Evolutionary conservation across 2,888 invertebrate genomes (phyloP), one percentile per base, ranked within the genome.

Genomic region (Drosophila leonis): DNA sequence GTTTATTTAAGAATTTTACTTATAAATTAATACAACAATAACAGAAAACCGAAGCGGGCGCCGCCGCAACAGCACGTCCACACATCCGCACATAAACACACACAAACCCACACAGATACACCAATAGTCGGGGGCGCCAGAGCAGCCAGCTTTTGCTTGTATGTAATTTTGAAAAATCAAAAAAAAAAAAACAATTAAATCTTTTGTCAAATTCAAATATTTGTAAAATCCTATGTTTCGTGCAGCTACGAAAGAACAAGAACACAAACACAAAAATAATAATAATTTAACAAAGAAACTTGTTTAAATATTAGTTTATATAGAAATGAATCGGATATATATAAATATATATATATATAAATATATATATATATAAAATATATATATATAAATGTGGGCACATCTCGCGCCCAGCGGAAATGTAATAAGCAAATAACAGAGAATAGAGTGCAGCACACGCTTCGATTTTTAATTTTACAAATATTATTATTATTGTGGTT

Each of bases 401-500:
- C 78, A 54, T 72, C 49, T 80, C 68, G 81, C 77, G 78, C 81
- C 78, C 72, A 63, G 72, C 64, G 62, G 65, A 77, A 60, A 68
- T 80, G 82, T 75, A 80, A 80, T 71, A 82, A 76, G 66, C 69
- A 78, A 80, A 72, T 74, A 56, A 83, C 81, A 73, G 79, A 84
- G 76, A 64, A 88, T 88, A 88, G 84, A 90, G 88, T 86, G 90
- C 90, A 86, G 87, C 83, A 86, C 90, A 88, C 89, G 86, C 86
- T 87, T 87, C 87, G 83, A 90, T 87, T 87, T 87, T 90, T 87
- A 87, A 87, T 87, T 87, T 87, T 87, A 90, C 84, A 90, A 80
- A 79, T 81, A 88, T 90, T 88, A 88, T 87, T 83, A 91, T 87
- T 87, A 88, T 88, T 91, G 91, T 91, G 91, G 92, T 91, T 91